Conservation (phyloP, 53 echinoderm and acorn worm genomes). For the Antedon mediterranea region DNA sequence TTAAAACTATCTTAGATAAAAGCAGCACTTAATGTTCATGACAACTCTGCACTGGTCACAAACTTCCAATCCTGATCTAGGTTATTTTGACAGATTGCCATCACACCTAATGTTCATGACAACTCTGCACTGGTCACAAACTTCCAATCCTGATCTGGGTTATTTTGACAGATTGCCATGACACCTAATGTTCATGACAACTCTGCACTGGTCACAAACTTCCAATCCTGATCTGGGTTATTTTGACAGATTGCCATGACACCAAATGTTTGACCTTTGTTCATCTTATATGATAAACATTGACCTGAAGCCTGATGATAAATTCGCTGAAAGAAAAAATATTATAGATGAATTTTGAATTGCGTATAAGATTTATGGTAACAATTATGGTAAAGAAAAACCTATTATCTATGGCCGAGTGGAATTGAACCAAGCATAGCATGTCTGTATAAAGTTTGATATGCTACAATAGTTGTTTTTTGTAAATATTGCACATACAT, state of each 20-base stretch:
- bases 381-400: not conserved
- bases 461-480: no score
- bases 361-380: not conserved
- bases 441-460: no score
- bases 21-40: constrained; percentile 1
- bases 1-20: no score
- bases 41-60: not conserved
- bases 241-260: constrained; percentile 44
- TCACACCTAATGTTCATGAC: constrained; percentile 2
- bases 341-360: not conserved
- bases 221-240: constrained; percentile 45
- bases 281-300: constrained; percentile 34
- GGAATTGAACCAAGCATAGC: no score
- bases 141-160: constrained; percentile 48
- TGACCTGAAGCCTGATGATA: constrained; percentile 75
- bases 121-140: not conserved
- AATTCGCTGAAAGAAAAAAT: constrained; percentile 27
- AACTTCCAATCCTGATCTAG: constrained; percentile 55
- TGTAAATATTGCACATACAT: no score
- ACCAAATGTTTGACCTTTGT: constrained; percentile 9
- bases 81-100: constrained; percentile 43
- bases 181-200: constrained; percentile 3
- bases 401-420: no score
- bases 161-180: constrained; percentile 43
- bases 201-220: constrained; percentile 1